These are phyloP conservation scores for Todiramphus saurophagus DNA, from an alignment of 2,113 vertebrate species.

Conservation along the genomic window DNA sequence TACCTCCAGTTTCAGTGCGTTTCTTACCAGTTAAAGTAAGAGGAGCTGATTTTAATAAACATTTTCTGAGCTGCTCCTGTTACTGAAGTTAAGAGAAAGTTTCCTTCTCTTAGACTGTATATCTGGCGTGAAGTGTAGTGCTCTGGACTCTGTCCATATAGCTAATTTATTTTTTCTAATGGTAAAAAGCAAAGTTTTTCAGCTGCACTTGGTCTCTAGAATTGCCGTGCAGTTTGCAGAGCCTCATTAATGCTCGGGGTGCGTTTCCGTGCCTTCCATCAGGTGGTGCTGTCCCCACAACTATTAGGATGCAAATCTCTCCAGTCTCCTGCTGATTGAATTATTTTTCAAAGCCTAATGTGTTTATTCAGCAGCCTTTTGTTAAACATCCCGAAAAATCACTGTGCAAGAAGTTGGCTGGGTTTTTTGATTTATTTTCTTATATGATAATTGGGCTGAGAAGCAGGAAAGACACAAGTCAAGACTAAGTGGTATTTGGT, in stretches of 20 bases:
- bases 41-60: neutral
- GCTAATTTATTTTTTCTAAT: neutral
- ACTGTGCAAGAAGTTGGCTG: neutral
- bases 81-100: neutral
- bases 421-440: neutral
- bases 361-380: constrained; percentile 73
- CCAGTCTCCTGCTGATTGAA: neutral
- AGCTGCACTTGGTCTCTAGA: neutral
- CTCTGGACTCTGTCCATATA: neutral
- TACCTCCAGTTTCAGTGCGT: fast-evolving
- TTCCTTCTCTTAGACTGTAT: neutral
- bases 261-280: constrained; percentile 32
- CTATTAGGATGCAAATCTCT: constrained; percentile 64
- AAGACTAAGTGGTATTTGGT: neutral
- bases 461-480: neutral
- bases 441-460: neutral
- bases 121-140: neutral
- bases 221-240: neutral
- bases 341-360: constrained; percentile 56
- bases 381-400: constrained; percentile 65
- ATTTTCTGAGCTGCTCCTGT: neutral
- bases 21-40: neutral
- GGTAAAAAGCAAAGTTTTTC: neutral
- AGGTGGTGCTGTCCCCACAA: constrained; percentile 78
- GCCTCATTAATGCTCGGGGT: neutral